Evolutionary conservation across 2,797 vertebrate genomes (phyloP), one percentile per base, ranked within the genome.

Genomic region (Crypturellus tataupa): DNA sequence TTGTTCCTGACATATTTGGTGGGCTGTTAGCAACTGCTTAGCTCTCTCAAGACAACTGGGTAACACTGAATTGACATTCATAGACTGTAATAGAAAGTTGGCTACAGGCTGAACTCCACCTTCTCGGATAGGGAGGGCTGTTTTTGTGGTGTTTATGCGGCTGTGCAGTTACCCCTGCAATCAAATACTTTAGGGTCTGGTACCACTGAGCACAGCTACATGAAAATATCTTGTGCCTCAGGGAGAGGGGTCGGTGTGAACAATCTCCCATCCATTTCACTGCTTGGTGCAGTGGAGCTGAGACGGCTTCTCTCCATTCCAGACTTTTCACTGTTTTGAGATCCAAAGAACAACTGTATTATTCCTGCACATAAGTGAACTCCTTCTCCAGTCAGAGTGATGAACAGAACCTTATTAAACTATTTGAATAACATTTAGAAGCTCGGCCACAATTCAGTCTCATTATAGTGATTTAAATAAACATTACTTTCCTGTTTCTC

Each of bases 351-450:
- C 64, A 78, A 88, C 9, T 56, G 8, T 24, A 44, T 83, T 80
- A 14, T 29, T 86, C 35, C 63, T 47, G 27, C 39, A 10, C 37
- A n/a, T 53, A 29, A 53, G 13, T 71, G 27, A 55, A 19, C 39
- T 53, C 27, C 35, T 40, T 71, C 20, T 71, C 31, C 49, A 90
- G 29, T 6, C 31, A 89, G 15, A 2, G 19, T 60, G 64, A 73
- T 62, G 23, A 88, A 68, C 20, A 70, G 2, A 77, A 64, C 67
- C 24, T 59, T 82, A 63, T 80, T 88, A 91, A 95, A 73, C 46
- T 39, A 63, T 90, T 70, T 69, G 18, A 88, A n/a, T 65, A 77
- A 55, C 58, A 78, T 95, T 80, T 82, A 80, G 60, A 85, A 90
- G 27, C 13, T 87, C 63, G 82, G 53, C 47, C 68, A 49, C 65